Evolutionary conservation across 2,888 invertebrate genomes (phyloP), one percentile per base, ranked within the genome.

Genomic region (Malthinus seriepunctatus): DNA sequence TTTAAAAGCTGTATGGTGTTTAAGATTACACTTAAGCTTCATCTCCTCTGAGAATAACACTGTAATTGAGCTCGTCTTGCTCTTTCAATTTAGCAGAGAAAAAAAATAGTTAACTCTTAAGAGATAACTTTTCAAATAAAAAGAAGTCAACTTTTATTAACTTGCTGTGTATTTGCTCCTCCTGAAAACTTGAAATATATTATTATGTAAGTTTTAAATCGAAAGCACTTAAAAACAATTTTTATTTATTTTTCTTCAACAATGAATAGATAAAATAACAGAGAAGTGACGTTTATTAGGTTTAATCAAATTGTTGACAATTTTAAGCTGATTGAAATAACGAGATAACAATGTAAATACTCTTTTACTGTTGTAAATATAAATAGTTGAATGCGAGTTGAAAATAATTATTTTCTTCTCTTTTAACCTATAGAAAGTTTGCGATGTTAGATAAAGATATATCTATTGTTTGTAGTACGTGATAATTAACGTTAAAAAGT

Each of bases 311-410:
- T 46, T 38, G 33, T 33, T 39, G 54, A 54, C 54, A 54, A 47
- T 32, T 54, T 54, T 54, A 54, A 48, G 54, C 47, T 54, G 47
- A 54, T 54, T 54, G 48, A 54, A 54, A 54, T 54, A 54, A 54
- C 48, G 47, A 54, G 48, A 48, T 47, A 54, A 34, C 45, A 42
- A 37, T 31, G 45, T 35, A 37, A 46, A 45, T 52, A 46, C 46
- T 52, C 52, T 52, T 52, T 52, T 44, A 23, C 33, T 33, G n/a
- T 34, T 32, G 31, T 52, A 46, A 52, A 52, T 52, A 52, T 23
- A 49, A 31, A 49, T 42, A 42, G 15, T 23, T 42, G 39, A 42
- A 14, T 42, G 12, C 15, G 8, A n/a, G 15, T 15, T 42, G 14
- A 42, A 42, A 15, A 42, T 23, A 15, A 42, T 42, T 14, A 42